Conservation (phyloP, 1,140 invertebrate species). For the Varroa destructor region DNA sequence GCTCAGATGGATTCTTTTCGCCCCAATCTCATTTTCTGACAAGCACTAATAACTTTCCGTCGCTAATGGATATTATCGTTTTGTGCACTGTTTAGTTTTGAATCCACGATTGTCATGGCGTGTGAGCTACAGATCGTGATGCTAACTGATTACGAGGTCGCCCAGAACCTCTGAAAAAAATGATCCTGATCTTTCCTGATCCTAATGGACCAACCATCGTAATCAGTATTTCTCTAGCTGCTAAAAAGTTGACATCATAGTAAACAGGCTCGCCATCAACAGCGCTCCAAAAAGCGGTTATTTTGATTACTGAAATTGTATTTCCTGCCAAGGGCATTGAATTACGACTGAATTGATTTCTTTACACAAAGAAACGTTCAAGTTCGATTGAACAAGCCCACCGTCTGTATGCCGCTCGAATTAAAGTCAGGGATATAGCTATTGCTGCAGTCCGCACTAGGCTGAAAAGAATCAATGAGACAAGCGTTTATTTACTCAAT, state of each 20-base stretch:
- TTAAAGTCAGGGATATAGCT: constrained; percentile 28
- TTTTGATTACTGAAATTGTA: too few relatives aligned
- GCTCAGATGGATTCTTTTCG: constrained; percentile 39
- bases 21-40: constrained; percentile 39
- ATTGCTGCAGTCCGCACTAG: constrained; percentile 32
- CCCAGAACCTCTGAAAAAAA: constrained; percentile 51
- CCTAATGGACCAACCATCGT: constrained; percentile 55
- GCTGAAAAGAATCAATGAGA: constrained; percentile 33
- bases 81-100: constrained; percentile 41
- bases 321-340: too few relatives aligned
- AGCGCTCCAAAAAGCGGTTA: neutral
- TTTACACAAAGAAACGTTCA: constrained; percentile 1
- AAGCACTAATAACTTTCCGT: constrained; percentile 36
- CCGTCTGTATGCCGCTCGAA: neutral
- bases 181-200: constrained; percentile 51
- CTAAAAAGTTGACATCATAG: constrained; percentile 37
- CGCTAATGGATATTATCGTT: constrained; percentile 39
- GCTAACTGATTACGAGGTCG: constrained; percentile 40
- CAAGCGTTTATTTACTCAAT: constrained; percentile 8
- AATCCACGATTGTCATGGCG: constrained; percentile 44
- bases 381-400: neutral
- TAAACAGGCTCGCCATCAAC: constrained; percentile 31
- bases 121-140: constrained; percentile 40
- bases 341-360: too few relatives aligned
- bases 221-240: constrained; percentile 45